Evolutionary conservation across 1,140 invertebrate species (phyloP), one percentile per base, ranked within the genome.

Genomic region (Fragariocoptes setiger): DNA sequence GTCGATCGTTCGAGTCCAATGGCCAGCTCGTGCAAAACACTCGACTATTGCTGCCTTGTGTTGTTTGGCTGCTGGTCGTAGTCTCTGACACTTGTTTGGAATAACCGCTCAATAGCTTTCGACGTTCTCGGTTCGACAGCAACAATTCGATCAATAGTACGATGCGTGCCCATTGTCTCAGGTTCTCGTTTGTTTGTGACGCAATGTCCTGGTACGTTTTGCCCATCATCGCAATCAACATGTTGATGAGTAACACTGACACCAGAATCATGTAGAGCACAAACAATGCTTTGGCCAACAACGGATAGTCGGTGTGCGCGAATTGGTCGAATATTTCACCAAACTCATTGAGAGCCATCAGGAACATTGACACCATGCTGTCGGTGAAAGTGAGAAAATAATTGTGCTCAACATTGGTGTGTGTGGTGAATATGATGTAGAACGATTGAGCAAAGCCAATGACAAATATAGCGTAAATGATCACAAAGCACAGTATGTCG

Each of bases 151-250:
- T 76, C 14, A 94, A 83, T 22, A 97, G 61, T 14, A 97, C 83
- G 46, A 95, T 94, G 44, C 86, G 63, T 0, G 88, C 88, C 86
- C 86, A 95, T 74, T 82, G 53, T 61, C 88, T 62, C 61, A 94
- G 83, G 82, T 85, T 95, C 56, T 97, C 88, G 56, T 92, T 92
- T 49, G 80, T 67, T 2, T 85, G 88, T 57, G 88, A 80, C 2
- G 82, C 83, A 48, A 95, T 92, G 57, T 63, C 52, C 57, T 90
- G 80, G 57, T 97, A 95, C 17, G 88, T 95, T 55, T 94, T 90
- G 1, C 86, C 88, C 86, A 97, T 94, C 86, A 95, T 95, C 49
- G 88, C 88, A 52, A 97, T 95, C 53, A 97, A 64, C 79, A 97
- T 85, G 65, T 97, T 95, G 14, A 97, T 76, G 42, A 95, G 61